Percentiles rank a stretch among this genome's conserved stretches.
Conservation (phyloP, 2,797 vertebrate genomes). For the Cryptoprocta ferox region DNA sequence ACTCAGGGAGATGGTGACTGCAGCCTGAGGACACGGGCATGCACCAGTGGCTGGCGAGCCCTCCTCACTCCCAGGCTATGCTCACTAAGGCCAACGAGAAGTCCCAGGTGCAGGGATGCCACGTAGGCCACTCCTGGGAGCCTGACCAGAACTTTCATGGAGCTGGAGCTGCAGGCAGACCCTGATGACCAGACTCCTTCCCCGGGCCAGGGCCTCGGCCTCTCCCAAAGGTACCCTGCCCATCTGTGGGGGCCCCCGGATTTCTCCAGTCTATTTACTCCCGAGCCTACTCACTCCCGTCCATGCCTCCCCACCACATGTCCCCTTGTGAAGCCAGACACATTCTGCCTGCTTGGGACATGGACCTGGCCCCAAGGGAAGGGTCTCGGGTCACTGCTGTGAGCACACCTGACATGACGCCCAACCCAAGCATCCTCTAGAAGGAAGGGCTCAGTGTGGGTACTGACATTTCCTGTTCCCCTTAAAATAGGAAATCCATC, state of each 20-base stretch:
- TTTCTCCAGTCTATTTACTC: too few relatives aligned
- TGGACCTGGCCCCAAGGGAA: neutral
- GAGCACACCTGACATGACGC: neutral
- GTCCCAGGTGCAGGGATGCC: too few relatives aligned
- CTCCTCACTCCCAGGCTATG: neutral
- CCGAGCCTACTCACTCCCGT: neutral
- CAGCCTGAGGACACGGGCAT: neutral
- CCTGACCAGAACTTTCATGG: too few relatives aligned
- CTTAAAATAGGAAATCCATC: neutral
- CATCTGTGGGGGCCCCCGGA: fast-evolving
- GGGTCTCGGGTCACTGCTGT: neutral
- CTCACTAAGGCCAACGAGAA: neutral
- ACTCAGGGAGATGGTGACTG: neutral
- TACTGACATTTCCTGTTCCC: neutral
- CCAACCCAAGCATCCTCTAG: fast-evolving
- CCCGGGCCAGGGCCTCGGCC: neutral
- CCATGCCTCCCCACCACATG: neutral
- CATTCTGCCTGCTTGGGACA: neutral
- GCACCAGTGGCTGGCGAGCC: neutral
- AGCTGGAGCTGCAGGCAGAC: neutral
- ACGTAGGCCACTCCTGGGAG: neutral
- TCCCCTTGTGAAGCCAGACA: neutral
- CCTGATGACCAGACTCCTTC: neutral
- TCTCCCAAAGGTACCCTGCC: neutral
- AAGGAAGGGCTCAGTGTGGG: neutral